phyloP scores from a whole-genome alignment of 2,797 vertebrate species.

The Chelidonichthys spinosus region DNA sequence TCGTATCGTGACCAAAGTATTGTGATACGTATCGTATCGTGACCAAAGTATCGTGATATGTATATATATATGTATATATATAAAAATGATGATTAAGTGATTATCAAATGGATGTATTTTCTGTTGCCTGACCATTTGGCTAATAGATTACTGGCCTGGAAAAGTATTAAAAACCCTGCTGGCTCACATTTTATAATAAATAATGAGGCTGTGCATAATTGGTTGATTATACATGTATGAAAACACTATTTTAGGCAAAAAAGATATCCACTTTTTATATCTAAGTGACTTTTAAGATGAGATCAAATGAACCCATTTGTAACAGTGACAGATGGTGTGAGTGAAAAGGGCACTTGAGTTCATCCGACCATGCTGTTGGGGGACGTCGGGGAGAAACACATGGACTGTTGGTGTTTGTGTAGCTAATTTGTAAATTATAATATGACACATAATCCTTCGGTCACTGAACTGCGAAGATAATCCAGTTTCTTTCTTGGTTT shows the following conservation, averaged over 20 bases:
- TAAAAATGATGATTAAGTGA: no score
- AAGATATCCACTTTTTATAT: background rate
- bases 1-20: no score
- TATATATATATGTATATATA: no score
- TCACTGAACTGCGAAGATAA: conserved; percentile 25
- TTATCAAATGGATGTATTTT: no score
- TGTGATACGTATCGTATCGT: no score
- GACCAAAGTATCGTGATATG: no score
- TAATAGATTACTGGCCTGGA: background rate
- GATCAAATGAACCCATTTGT: background rate
- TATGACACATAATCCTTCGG: background rate
- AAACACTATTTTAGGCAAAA: background rate
- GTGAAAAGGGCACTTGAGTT: background rate
- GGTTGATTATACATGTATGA: background rate
- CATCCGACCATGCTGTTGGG: background rate
- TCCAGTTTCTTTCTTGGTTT: background rate
- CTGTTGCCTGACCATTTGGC: no score
- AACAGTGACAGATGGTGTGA: background rate
- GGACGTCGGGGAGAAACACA: background rate
- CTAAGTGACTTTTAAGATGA: background rate
- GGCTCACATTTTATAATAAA: background rate
- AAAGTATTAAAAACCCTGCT: background rate
- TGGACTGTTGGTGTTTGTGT: background rate
- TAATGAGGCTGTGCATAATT: no score
- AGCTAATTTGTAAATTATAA: conserved; percentile 2